Conservation (phyloP, 1,140 invertebrate genomes). For the Conopomorpha cramerella region DNA sequence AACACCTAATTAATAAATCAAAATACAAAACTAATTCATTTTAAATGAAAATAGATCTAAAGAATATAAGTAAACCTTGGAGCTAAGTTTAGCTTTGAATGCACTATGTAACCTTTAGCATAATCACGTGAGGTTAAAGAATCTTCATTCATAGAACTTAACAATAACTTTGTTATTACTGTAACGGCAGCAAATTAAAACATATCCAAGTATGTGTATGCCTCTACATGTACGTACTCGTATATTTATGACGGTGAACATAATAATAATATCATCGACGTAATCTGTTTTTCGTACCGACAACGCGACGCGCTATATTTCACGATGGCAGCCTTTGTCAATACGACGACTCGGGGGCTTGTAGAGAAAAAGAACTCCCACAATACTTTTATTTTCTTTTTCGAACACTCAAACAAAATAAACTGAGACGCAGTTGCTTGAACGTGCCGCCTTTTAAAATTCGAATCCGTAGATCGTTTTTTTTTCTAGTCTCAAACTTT, state of each 20-base stretch:
- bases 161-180: slow-evolving; percentile 13
- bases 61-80: too few relatives aligned
- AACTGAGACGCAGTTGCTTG: slow-evolving; percentile 34
- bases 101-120: not conserved
- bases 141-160: not conserved
- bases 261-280: slow-evolving; percentile 44
- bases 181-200: slow-evolving; percentile 24
- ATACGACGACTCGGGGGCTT: slow-evolving; percentile 46
- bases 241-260: too few relatives aligned
- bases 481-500: slow-evolving; percentile 34
- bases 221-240: too few relatives aligned
- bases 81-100: not conserved
- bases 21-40: too few relatives aligned
- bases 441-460: slow-evolving; percentile 45
- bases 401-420: slow-evolving; percentile 43
- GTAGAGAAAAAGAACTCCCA: slow-evolving; percentile 42
- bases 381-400: slow-evolving; percentile 49
- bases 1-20: too few relatives aligned
- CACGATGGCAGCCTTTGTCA: slow-evolving; percentile 56
- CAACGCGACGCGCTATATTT: slow-evolving; percentile 50
- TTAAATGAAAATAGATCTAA: too few relatives aligned
- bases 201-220: slow-evolving; percentile 14
- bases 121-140: not conserved
- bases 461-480: slow-evolving; percentile 28
- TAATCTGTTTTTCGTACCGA: slow-evolving; percentile 55